These are phyloP conservation scores for Aplysia californica DNA, from an alignment of 1,140 invertebrate genomes.

Conservation along the genomic window DNA sequence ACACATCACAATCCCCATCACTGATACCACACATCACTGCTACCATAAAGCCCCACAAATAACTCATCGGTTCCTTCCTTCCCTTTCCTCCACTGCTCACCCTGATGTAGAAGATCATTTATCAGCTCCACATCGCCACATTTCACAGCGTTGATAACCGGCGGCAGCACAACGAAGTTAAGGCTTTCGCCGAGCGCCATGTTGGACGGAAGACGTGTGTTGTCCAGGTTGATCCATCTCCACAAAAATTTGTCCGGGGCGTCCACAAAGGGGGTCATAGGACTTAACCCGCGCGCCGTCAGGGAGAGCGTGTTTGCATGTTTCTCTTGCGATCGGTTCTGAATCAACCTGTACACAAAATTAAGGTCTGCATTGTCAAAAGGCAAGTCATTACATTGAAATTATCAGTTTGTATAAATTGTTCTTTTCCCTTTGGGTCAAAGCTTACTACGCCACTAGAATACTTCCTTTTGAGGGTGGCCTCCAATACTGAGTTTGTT, in stretches of 20 bases:
- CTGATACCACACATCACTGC: too few relatives aligned
- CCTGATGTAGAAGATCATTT: conserved; percentile 50
- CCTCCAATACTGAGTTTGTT: too few relatives aligned
- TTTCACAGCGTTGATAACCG: conserved; percentile 60
- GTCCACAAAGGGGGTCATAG: conserved; percentile 68
- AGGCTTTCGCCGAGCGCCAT: conserved; percentile 56
- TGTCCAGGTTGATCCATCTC: conserved; percentile 66
- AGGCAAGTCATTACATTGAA: too few relatives aligned
- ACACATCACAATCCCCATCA: too few relatives aligned
- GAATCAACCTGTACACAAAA: conserved; percentile 12
- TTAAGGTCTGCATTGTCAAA: not conserved
- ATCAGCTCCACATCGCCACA: conserved; percentile 56
- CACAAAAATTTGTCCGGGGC: conserved; percentile 68
- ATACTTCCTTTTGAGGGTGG: too few relatives aligned
- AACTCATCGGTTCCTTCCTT: too few relatives aligned
- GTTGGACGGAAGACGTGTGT: conserved; percentile 47
- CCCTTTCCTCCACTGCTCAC: conserved; percentile 48
- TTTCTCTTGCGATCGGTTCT: conserved; percentile 48
- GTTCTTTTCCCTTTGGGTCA: too few relatives aligned
- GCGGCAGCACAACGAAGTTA: conserved; percentile 54
- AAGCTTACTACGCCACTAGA: not conserved
- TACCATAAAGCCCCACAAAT: too few relatives aligned
- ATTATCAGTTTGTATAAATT: too few relatives aligned
- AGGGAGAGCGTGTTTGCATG: conserved; percentile 48
- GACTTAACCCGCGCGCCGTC: conserved; percentile 62